Evolutionary conservation across 1,140 invertebrate species (phyloP), one percentile per base, ranked within the genome.

Genomic region (Drosophila elegans): DNA sequence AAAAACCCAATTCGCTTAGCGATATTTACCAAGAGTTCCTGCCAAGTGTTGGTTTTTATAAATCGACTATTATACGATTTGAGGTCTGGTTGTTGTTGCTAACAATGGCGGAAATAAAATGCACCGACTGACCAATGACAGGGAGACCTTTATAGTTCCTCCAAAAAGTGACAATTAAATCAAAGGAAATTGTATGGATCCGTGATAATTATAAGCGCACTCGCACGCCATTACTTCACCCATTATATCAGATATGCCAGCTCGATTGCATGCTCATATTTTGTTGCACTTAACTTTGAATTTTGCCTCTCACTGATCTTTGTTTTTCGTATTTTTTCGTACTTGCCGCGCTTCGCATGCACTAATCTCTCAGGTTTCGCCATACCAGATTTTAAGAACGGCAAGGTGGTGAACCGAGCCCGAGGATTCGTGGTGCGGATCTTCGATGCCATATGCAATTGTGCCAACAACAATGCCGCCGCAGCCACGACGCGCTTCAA

Each of bases 361-460:
- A 83, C 78, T 82, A 90, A 89, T 75, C 67, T 45, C 46, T 74
- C 39, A 93, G 92, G 91, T 92, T 91, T 93, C 74, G 89, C 90
- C 73, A 91, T 92, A 90, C 89, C 91, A 92, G 91, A 91, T 91
- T 91, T 92, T 76, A 92, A 90, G 77, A 94, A 94, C 85, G 93
- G 93, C 63, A 93, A 94, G 57, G 90, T 94, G n/a, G 94, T 94
- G 6, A 92, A 92, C 55, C 92, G 94, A 13, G 94, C 94, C 4
- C 92, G 94, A 41, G 94, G 94, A 27, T 94, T 94, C 80, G 93
- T 94, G 21, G 90, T 94, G 41, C 93, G 94, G 45, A 93, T 94
- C 86, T 94, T 94, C 68, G 94, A 94, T 85, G 94, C 93, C 10
- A 93, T 94, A 42, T 94, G 94, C 91, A 94, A 94, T 85, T 94